Evolutionary conservation across 2,797 vertebrate species (phyloP).

Genomic region (Anniella stebbinsi): DNA sequence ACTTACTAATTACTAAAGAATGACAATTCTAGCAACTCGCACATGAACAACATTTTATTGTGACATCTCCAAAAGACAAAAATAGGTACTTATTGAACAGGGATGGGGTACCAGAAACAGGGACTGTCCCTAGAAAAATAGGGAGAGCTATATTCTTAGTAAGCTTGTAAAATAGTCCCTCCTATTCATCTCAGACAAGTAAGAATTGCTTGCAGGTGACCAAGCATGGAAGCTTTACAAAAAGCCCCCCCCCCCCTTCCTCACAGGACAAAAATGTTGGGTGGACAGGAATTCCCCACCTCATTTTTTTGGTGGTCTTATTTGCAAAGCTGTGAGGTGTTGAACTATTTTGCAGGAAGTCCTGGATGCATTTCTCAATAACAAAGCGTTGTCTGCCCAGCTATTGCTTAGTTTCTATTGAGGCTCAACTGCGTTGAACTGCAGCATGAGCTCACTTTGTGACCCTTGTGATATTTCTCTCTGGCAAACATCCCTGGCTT

Average conservation of each 20-base stretch:
- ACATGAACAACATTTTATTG: not conserved
- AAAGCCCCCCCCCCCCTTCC: too few species aligned
- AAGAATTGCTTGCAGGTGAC: not conserved
- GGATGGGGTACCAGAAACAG: not conserved
- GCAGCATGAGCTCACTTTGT: slow-evolving; percentile 10
- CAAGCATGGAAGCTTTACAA: not conserved
- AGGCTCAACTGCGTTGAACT: slow-evolving; percentile 28
- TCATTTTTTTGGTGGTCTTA: not conserved
- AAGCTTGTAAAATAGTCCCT: not conserved
- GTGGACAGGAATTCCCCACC: too few species aligned
- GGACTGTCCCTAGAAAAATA: not conserved
- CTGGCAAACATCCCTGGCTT: slow-evolving; percentile 62
- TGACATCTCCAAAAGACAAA: too few species aligned
- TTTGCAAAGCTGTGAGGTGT: not conserved
- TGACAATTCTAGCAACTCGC: not conserved
- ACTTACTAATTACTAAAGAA: too few species aligned
- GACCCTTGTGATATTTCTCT: slow-evolving; percentile 63
- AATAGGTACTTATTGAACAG: not conserved
- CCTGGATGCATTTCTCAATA: slow-evolving; percentile 22
- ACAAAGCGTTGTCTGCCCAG: slow-evolving; percentile 51
- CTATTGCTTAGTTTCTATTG: slow-evolving; percentile 35
- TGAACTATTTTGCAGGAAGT: not conserved
- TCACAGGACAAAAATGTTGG: not conserved
- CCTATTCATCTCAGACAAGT: not conserved
- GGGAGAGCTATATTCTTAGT: not conserved